Evolutionary conservation across 2,888 invertebrate species (phyloP), one percentile per base, ranked within the genome.

Genomic region (Acanthosepion pharaonis): DNA sequence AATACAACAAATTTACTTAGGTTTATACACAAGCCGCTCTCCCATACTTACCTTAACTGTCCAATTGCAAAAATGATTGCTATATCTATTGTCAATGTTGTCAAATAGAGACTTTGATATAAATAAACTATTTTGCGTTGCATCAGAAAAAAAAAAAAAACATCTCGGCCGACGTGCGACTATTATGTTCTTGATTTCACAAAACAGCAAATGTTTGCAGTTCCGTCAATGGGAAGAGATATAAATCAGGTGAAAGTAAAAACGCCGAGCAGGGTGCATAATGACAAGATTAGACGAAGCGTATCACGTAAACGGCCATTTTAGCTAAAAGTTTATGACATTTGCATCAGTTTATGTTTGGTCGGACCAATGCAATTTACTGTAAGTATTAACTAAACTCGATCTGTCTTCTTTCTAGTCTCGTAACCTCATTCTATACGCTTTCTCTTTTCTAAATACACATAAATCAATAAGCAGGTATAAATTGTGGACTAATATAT

Each of bases 171-270:
- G 15, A 51, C 51, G 51, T 51, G 51, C 18, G 9, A 8, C 55
- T 55, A 78, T 78, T 78, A 78, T 78, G n/a, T 78, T 78, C 78
- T 78, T 78, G 78, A 78, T 78, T 78, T 78, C 78, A 78, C 78
- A n/a, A n/a, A 8, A 78, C 18, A 4, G 8, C 11, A n/a, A 55
- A 55, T 20, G 20, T 55, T 55, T 55, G 55, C 55, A 55, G 55
- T 55, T 55, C 55, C 20, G 20, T 55, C 55, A 9, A 9, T 78
- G 3, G 78, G n/a, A 78, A 78, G n/a, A n/a, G 9, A 78, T n/a
- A 78, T 78, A 78, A 78, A 78, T 78, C 78, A 78, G 8, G 78
- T 78, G 8, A n/a, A n/a, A 25, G 25, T 25, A 0, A 55, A 55
- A 55, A 55, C 3, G 64, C 25, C 23, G 25, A 28, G 64, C 25